Evolutionary conservation across 2,113 vertebrate species (phyloP), one percentile per base, ranked within the genome.

Genomic region (Coreoperca whiteheadi): DNA sequence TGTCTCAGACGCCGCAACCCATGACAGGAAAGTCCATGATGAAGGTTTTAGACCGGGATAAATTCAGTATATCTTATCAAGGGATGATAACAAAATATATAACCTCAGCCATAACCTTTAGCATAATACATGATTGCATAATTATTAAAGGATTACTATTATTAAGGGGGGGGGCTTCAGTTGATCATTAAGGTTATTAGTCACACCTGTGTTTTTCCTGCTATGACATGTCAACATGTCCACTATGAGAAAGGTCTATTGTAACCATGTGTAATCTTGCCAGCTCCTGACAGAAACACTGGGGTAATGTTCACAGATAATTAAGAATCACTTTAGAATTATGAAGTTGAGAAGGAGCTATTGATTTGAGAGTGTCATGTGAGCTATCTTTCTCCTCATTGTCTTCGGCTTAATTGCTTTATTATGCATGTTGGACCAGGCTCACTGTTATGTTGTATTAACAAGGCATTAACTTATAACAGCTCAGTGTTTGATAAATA

Each of bases 291-390:
- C 73, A 75, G 53, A 28, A 25, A 66, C 37, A 53, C 37, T 1
- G 9, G 21, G 21, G 54, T 71, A 37, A 37, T 18, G 34, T 10
- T 82, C 41, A 8, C 25, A 37, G 65, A 82, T 70, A 23, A 84
- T 67, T 71, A 30, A 67, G 34, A 77, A 54, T 74, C 34, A 23
- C 61, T 60, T 41, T 60, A 72, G 77, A 81, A 54, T 72, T 70
- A 57, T 79, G 43, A 66, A 41, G 54, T 53, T 67, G 37, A 74
- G 25, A 53, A 8, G 56, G 59, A 61, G 30, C 25, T 82, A 71
- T 84, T 86, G 84, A 91, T 88, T 77, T 43, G 30, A 65, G 54
- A 54, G 83, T 79, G 32, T 68, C 68, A 23, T 32, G 60, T 57
- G 74, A 59, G 12, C 28, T 41, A 23, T 79, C 68, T 51, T 43